Evolutionary conservation across 1,140 invertebrate species (phyloP).

Genomic region (Globodera rostochiensis): DNA sequence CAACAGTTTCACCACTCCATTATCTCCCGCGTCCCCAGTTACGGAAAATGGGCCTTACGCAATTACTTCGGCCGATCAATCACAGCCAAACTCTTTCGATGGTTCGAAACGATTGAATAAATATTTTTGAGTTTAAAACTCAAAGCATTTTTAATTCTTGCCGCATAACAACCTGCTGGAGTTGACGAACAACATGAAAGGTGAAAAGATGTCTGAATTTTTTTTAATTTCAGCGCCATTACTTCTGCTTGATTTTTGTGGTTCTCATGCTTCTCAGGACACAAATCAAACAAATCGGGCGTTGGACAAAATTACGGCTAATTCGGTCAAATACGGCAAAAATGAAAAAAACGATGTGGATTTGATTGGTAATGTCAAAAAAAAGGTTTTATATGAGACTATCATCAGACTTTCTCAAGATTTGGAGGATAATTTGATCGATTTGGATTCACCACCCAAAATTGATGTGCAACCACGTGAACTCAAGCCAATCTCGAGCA

Average conservation of each 20-base stretch:
- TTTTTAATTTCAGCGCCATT: not conserved
- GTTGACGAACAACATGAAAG: too few species aligned
- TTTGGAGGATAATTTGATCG: slow-evolving; percentile 25
- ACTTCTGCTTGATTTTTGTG: not conserved
- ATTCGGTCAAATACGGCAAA: not conserved
- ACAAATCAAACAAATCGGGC: not conserved
- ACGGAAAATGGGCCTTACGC: not conserved
- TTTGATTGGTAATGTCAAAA: slow-evolving; percentile 19
- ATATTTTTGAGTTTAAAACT: too few species aligned
- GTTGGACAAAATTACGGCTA: not conserved
- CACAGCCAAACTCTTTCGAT: not conserved
- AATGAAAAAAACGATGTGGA: not conserved
- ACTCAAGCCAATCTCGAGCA: not conserved
- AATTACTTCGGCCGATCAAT: not conserved
- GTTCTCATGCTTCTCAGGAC: not conserved
- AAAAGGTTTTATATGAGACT: not conserved
- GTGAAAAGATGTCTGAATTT: too few species aligned
- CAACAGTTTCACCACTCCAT: not conserved
- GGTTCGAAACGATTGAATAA: not conserved
- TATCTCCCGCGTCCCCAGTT: not conserved
- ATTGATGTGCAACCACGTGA: not conserved
- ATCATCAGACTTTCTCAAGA: slow-evolving; percentile 8
- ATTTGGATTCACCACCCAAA: slow-evolving; percentile 21
- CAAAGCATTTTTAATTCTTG: too few species aligned
- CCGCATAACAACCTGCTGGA: too few species aligned